Conservation (phyloP, 2,113 vertebrate species). For the Pterocles orientalis region DNA sequence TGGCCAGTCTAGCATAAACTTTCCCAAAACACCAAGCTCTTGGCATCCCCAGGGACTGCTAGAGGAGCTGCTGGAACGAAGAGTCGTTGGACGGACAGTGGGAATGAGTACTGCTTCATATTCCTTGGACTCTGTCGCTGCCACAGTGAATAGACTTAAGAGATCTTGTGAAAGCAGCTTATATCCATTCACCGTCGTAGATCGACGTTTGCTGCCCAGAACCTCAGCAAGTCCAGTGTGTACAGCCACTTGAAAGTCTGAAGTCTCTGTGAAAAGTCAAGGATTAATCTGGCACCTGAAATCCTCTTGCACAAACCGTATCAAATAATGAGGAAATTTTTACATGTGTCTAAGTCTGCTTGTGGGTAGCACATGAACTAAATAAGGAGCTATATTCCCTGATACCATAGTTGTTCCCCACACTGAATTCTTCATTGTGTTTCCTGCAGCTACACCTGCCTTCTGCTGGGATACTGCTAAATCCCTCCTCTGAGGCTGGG, state of each 20-base stretch:
- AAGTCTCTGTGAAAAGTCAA: background rate
- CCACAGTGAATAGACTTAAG: background rate
- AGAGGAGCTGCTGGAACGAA: constrained; percentile 1
- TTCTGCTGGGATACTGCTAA: background rate
- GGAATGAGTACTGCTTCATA: background rate
- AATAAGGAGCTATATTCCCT: background rate
- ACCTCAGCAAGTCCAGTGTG: background rate
- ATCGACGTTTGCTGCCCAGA: background rate
- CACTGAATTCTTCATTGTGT: background rate
- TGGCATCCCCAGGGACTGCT: background rate
- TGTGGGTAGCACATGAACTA: background rate
- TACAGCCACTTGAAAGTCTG: background rate
- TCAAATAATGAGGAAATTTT: background rate
- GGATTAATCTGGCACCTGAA: background rate
- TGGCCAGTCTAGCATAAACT: background rate
- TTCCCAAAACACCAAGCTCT: background rate
- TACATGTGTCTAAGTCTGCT: background rate
- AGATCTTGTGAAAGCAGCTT: background rate
- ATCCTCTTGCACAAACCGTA: background rate
- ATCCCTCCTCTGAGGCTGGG: background rate
- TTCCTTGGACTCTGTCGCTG: background rate
- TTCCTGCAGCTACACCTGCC: background rate
- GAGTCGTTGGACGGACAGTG: background rate
- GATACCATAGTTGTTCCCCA: background rate
- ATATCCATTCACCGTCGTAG: background rate